Conservation (phyloP, 2,797 vertebrate genomes). For the Acanthiza pusilla region DNA sequence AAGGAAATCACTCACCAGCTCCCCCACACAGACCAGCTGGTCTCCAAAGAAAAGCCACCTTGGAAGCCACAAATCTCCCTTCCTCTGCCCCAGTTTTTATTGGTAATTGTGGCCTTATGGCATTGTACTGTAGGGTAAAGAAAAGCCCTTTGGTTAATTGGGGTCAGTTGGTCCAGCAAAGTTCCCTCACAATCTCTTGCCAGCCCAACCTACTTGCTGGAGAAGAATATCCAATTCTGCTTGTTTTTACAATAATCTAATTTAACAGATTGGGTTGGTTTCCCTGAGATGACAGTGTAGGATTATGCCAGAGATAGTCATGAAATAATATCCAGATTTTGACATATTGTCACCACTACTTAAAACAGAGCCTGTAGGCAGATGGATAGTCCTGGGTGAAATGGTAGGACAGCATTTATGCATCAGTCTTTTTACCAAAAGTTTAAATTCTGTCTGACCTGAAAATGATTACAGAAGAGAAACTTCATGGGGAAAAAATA, state of each 20-base stretch:
- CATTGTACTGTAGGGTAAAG: neutral
- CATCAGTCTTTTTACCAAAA: neutral
- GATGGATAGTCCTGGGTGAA: neutral
- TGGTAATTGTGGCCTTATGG: fast-evolving
- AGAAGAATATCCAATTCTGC: neutral
- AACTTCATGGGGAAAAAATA: neutral
- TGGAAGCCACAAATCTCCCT: neutral
- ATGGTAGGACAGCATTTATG: neutral
- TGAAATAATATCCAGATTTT: neutral
- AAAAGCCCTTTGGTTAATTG: neutral
- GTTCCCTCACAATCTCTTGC: neutral
- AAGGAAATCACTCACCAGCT: neutral
- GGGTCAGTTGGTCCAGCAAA: neutral
- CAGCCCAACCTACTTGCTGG: neutral
- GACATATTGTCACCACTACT: neutral
- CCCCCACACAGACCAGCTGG: neutral
- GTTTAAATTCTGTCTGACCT: neutral
- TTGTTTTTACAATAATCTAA: neutral
- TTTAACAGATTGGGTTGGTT: neutral
- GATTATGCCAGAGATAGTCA: neutral
- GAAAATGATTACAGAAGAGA: neutral
- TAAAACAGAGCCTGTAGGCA: neutral
- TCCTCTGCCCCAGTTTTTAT: neutral
- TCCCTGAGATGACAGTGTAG: neutral
- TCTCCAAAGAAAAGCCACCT: neutral